Base-by-base conservation (phyloP, 2,888 invertebrate genomes). In the Chloroclystis v-ata region DNA sequence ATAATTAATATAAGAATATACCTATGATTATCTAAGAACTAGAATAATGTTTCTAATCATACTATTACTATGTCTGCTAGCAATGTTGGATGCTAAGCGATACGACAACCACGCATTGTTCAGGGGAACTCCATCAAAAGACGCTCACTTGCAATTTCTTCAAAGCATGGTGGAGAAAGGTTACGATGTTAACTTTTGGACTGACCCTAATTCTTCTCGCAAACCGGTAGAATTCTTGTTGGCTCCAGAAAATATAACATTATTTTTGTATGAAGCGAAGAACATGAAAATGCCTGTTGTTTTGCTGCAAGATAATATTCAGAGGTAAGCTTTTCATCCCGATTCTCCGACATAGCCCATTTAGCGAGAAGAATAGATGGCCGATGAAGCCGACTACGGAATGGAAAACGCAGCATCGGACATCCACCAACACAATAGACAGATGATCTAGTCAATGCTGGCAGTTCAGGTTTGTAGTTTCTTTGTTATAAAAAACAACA, bases 191-290 rank as follows among this genome's bases (percentile, higher is more conserved):
- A 72, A 75, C 29, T 79, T 62, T 45, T 86, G 86, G 86, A 72
- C 69, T 20, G 37, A 47, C 0, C 78, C 83, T 0, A 73, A 75
- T 0, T 0, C 37, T 0, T 1, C 77, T 1, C 45, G 68, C 9
- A 74, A 55, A 39, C 71, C 79, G 0, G 66, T 78, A 0, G 82
- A 85, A 4, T 80, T 86, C 24, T 47, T 73, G 0, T 60, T 82
- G 10, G 52, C 58, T 0, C 85, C 84, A n/a, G 55, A 58, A 0
- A 51, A 69, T 1, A 69, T 62, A 9, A 8, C 41, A 0, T 1
- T 13, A 0, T 77, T 85, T 13, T 13, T 67, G 1, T 44, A 24
- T 4, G 60, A 66, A 1, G 75, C 76, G 0, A 39, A 57, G 0
- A 48, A 28, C 1, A 39, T 50, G 1, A 68, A 67, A 0, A 48